Evolutionary conservation across 2,113 vertebrate species (phyloP), one percentile per base, ranked within the genome.

Genomic region (Brachyhypopomus gauderio): DNA sequence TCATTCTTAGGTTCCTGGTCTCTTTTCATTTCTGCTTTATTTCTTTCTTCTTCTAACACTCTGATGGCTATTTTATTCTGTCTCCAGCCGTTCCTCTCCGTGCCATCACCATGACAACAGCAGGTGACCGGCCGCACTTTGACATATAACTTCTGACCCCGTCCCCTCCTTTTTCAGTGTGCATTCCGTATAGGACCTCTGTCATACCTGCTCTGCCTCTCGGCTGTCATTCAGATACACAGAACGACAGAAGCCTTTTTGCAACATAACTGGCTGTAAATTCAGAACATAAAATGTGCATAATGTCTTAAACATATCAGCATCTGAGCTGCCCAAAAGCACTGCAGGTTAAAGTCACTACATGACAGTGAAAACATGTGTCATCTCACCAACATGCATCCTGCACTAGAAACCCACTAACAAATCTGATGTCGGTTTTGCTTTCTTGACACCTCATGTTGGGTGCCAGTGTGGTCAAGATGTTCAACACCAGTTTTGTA

Each of bases 91-190:
- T 85, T 90, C 94, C 89, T 98, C 97, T 96, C 97, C 97, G 90
- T 98, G 95, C 95, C 95, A 91, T 93, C 96, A 98, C 90, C 96
- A 96, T 95, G 96, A 99, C 95, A 95, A 95, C 95, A 96, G 96
- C 97, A 98, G 97, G 97, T 98, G 97, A 99, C 95, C 88, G 84
- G 93, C 89, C 93, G 93, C 91, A 90, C 93, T 87, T 91, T 94
- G 93, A 92, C 90, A 93, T 88, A 67, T 80, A 67, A 52, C 38
- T 48, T 77, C 12, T 80, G 38, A 80, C 70, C 77, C 41, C 19
- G 4, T 79, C 77, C 36, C 52, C 72, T 23, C 86, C 48, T 75
- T 56, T 67, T 81, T 78, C 79, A 85, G 83, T 87, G 25, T 55
- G 5, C 22, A 73, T 69, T 62, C 63, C 80, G 79, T 80, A 74